Evolutionary conservation across 2,888 invertebrate species (phyloP).

Genomic region (Parnassius mnemosyne): DNA sequence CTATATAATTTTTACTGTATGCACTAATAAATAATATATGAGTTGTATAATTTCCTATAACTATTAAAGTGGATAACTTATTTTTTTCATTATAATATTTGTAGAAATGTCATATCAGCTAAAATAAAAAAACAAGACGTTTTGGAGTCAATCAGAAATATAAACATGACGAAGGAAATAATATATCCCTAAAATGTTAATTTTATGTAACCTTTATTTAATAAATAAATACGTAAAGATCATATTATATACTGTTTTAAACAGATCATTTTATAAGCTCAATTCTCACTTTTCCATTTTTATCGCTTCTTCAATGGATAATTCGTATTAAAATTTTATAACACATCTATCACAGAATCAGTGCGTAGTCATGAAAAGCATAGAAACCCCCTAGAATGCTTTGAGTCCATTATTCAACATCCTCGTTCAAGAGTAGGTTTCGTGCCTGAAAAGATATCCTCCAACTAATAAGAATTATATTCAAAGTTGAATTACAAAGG

Average conservation of each 20-base stretch:
- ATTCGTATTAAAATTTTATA: neutral
- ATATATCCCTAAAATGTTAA: too few relatives aligned
- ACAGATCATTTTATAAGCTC: neutral
- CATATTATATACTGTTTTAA: conserved; percentile 4
- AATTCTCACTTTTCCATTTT: neutral
- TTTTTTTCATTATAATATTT: too few relatives aligned
- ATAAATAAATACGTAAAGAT: neutral
- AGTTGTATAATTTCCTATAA: too few relatives aligned
- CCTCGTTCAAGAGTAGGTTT: conserved; percentile 5
- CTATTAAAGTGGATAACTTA: too few relatives aligned
- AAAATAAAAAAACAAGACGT: too few relatives aligned
- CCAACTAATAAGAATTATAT: too few relatives aligned
- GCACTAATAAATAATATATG: too few relatives aligned
- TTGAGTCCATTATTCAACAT: neutral
- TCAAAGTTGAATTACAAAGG: too few relatives aligned
- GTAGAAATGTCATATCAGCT: too few relatives aligned
- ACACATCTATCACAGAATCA: conserved; percentile 1
- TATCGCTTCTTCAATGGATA: neutral
- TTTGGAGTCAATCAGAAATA: too few relatives aligned
- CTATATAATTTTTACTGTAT: too few relatives aligned
- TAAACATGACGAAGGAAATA: too few relatives aligned
- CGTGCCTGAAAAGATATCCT: neutral
- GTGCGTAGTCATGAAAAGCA: neutral
- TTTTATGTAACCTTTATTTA: conserved; percentile 1
- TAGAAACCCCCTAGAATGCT: neutral